Percentiles rank a stretch among this genome's conserved stretches.
Conservation (phyloP, 2,888 invertebrate species). For the Troides oblongomaculatus region DNA sequence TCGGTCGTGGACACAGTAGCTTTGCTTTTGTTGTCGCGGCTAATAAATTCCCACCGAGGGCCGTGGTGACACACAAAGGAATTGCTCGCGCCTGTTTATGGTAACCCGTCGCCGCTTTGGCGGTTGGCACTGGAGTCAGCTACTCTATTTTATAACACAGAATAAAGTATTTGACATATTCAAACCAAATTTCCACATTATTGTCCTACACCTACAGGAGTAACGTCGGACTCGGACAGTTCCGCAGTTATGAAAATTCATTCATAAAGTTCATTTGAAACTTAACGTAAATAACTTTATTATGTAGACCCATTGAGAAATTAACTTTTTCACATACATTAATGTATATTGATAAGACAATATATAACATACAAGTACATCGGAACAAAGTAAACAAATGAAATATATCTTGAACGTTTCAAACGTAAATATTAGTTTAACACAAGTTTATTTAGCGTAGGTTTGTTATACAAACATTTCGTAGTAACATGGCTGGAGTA, state of each 20-base stretch:
- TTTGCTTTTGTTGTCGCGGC: conserved; percentile 20
- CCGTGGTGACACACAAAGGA: conserved; percentile 26
- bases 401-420: background rate
- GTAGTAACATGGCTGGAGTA: background rate
- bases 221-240: no score
- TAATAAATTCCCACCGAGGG: conserved; percentile 26
- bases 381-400: background rate
- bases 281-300: no score
- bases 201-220: no score
- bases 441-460: background rate
- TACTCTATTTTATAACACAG: conserved; percentile 18
- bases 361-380: no score
- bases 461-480: background rate
- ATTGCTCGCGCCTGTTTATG: conserved; percentile 26
- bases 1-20: conserved; percentile 2
- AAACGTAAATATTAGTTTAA: background rate
- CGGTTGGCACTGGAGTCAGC: conserved; percentile 20
- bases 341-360: no score
- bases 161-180: conserved; percentile 7
- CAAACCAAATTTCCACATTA: no score
- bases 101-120: conserved; percentile 23
- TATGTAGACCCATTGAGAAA: no score
- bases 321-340: no score
- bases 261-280: no score
- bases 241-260: no score